A percentile compares a stretch with the other conserved stretches of the same genome.
Evolutionary conservation across 2,888 invertebrate species (phyloP).

Genomic region (Abscondita cerata): DNA sequence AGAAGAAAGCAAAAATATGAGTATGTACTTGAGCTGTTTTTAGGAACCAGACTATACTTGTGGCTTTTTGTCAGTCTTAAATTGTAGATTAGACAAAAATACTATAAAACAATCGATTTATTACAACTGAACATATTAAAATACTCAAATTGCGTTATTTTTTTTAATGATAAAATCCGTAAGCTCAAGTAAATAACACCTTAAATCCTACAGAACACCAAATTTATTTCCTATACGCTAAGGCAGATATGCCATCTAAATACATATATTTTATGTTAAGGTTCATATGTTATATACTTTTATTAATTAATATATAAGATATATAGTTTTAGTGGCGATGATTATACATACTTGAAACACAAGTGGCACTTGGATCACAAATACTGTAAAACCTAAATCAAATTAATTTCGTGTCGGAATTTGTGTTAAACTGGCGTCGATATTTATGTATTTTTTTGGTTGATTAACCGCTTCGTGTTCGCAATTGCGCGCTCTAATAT

Average conservation of each 20-base stretch:
- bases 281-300: conserved; percentile 56
- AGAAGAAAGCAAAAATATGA: not conserved
- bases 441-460: conserved; percentile 27
- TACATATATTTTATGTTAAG: conserved; percentile 49
- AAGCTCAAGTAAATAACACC: conserved; percentile 52
- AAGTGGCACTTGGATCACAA: conserved; percentile 82
- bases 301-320: conserved; percentile 53
- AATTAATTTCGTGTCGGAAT: conserved; percentile 49
- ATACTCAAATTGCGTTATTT: conserved; percentile 18
- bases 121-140: conserved; percentile 32
- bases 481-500: conserved; percentile 24
- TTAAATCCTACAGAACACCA: conserved; percentile 58
- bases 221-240: conserved; percentile 54
- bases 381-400: conserved; percentile 73
- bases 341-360: conserved; percentile 69
- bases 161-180: conserved; percentile 25
- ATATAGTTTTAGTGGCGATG: conserved; percentile 56
- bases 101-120: not conserved
- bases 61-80: conserved; percentile 3
- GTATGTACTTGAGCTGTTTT: conserved; percentile 9
- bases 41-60: conserved; percentile 8
- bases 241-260: conserved; percentile 55
- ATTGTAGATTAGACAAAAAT: conserved; percentile 2
- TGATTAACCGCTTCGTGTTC: conserved; percentile 26
- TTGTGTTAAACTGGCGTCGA: conserved; percentile 46